Base-by-base conservation (phyloP, 2,113 vertebrate species). In the Crotalus horridus region DNA sequence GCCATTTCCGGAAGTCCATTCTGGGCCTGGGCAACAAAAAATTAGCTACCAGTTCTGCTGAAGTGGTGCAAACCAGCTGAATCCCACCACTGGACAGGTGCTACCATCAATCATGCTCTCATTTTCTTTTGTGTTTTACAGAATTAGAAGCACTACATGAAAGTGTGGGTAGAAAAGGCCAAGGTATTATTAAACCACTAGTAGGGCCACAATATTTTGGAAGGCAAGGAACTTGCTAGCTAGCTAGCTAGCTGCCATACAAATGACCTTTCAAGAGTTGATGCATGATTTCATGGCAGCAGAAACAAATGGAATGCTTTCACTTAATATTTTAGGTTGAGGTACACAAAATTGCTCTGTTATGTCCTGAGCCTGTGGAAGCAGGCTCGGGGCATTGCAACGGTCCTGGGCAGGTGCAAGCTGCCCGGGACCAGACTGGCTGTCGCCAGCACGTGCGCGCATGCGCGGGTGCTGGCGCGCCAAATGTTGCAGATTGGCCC, bases 171-270 rank as follows among this genome's bases (percentile, higher is more conserved):
- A 17, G n/a, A 81, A 39, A 81, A 39, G 15, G 15, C n/a, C n/a
- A 81, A 81, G 69, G 69, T 21, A 74, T n/a, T 90, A 53, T 21
- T 51, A 13, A 2, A 74, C 1, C 59, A 53, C 85, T 46, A 39
- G 0, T 6, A 92, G 53, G 89, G 91, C 61, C 29, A 6, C 0
- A 7, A 59, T 17, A 6, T 0, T 91, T 85, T 46, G 6, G 90
- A 92, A 64, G 53, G 2, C 0, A 89, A 87, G 29, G 46, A 39
- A 39, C n/a, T 20, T 39, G 69, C 51, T 39, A 81, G 33, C 51
- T 26, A 88, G 4, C 69, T 81, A 7, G 6, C 26, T 87, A 7
- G 3, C 0, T 24, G 2, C 6, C n/a, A 81, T 81, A 81, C 11
- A 4, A 7, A 43, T 10, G 85, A 8, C 13, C 26, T 53, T n/a